Evolutionary conservation across 1,140 invertebrate genomes (phyloP).

Genomic region (Trichonephila inaurata): DNA sequence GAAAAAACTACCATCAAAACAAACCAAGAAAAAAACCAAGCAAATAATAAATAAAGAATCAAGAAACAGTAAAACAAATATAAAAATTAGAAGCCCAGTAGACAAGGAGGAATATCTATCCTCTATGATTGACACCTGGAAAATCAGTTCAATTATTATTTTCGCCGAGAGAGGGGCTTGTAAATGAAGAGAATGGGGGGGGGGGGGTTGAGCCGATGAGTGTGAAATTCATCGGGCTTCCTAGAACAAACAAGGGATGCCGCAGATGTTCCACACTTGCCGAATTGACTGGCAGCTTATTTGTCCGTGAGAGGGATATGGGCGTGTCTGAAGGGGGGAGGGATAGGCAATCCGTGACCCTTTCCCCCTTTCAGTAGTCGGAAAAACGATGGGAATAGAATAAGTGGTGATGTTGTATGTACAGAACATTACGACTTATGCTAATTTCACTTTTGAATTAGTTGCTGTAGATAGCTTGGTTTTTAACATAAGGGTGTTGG

Average conservation of each 20-base stretch:
- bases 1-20: not conserved
- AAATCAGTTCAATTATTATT: constrained; percentile 65
- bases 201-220: constrained; percentile 1
- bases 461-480: not conserved
- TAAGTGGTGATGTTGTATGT: no score
- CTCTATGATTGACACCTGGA: constrained; percentile 55
- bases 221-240: constrained; percentile 68
- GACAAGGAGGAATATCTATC: not conserved
- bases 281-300: constrained; percentile 68
- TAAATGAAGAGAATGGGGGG: not conserved
- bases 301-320: constrained; percentile 45
- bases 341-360: not conserved
- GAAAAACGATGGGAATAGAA: not conserved
- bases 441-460: not conserved
- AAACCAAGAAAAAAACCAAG: not conserved
- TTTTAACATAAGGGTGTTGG: constrained; percentile 31
- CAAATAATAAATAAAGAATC: not conserved
- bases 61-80: not conserved
- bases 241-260: constrained; percentile 67
- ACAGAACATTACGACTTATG: constrained; percentile 36
- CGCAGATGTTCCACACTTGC: constrained; percentile 37
- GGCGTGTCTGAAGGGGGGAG: not conserved
- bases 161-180: constrained; percentile 1
- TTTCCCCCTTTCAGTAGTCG: not conserved
- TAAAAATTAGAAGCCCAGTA: not conserved